These are phyloP conservation scores for Clarias macrocephalus DNA, from an alignment of 2,113 vertebrate genomes.

Conservation along the genomic window DNA sequence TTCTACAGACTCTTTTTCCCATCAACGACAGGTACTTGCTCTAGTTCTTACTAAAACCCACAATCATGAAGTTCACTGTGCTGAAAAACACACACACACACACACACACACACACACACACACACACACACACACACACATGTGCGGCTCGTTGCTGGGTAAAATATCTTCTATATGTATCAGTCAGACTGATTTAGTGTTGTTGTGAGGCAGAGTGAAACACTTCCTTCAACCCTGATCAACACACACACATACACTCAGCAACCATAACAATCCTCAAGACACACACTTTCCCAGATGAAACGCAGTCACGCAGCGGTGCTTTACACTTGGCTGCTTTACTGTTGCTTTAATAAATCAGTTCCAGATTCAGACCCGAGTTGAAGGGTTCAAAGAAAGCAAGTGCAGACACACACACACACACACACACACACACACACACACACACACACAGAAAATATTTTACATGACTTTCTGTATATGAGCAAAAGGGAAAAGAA, in stretches of 20 bases:
- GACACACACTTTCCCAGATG: not conserved
- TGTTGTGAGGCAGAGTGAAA: not conserved
- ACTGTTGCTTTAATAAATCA: constrained; percentile 11
- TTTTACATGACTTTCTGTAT: constrained; percentile 2
- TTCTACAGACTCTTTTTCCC: too few relatives aligned
- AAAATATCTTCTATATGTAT: not conserved
- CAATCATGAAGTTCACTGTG: too few relatives aligned
- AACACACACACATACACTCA: not conserved
- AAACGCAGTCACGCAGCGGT: not conserved
- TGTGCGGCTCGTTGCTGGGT: not conserved
- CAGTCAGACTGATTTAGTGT: not conserved
- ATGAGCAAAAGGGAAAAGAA: not conserved
- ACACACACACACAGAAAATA: constrained; percentile 10
- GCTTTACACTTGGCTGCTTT: not conserved
- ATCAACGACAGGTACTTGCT: too few relatives aligned
- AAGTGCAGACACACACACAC: not conserved
- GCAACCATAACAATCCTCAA: not conserved
- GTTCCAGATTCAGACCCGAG: constrained; percentile 8
- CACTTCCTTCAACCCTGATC: not conserved
- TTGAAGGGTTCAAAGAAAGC: constrained; percentile 3
- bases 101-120: not conserved
- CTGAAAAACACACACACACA: not conserved
- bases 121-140: not conserved
- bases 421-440: not conserved
- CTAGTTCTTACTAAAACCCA: too few relatives aligned